Evolutionary conservation across 2,888 invertebrate species (phyloP).

Genomic region (Melikaiella ostensackeni): DNA sequence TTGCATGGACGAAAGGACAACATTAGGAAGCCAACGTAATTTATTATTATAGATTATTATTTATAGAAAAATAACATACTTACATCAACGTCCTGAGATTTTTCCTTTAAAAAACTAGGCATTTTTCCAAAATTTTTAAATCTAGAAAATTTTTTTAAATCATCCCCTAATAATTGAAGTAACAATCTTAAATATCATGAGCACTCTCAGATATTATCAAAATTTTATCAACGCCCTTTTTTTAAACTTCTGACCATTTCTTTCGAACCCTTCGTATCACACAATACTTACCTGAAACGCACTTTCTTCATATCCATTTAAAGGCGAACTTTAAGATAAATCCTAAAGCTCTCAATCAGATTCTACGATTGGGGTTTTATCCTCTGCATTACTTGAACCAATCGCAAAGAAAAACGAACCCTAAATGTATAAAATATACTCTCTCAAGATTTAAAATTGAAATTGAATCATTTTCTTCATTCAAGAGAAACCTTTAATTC

Average conservation of each 20-base stretch:
- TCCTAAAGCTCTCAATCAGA: slow-evolving; percentile 9
- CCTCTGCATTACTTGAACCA: background rate
- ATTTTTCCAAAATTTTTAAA: no score
- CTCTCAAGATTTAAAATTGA: background rate
- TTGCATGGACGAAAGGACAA: no score
- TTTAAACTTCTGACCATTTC: background rate
- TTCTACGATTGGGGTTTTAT: slow-evolving; percentile 20
- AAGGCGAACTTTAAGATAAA: background rate
- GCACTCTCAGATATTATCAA: no score
- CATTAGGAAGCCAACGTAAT: no score
- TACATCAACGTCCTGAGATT: no score
- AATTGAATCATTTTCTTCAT: background rate
- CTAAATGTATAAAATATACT: background rate
- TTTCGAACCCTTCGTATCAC: background rate
- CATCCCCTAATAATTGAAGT: no score
- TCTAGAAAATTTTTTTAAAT: no score
- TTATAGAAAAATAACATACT: no score
- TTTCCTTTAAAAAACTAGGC: no score
- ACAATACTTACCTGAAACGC: background rate
- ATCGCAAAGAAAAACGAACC: background rate
- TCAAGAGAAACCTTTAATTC: background rate
- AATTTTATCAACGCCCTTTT: no score
- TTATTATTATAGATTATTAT: no score
- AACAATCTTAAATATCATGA: no score
- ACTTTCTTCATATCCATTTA: background rate